phyloP scores from a whole-genome alignment of 2,113 vertebrate species.

The Stictonetta naevosa region DNA sequence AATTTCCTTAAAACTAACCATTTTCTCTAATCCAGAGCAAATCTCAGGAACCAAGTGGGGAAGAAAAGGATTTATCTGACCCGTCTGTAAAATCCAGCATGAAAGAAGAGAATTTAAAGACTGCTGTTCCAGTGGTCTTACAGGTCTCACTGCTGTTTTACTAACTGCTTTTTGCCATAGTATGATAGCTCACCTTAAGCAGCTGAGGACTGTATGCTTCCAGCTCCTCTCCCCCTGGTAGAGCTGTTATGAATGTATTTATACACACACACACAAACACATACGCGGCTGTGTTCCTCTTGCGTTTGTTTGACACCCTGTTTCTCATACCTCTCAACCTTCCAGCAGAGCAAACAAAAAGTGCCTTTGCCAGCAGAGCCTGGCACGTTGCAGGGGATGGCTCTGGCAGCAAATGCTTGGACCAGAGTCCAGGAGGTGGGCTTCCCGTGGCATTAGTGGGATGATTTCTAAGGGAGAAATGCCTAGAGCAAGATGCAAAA shows the following conservation, averaged over 20 bases:
- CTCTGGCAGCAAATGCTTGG: not conserved
- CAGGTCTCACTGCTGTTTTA: constrained; percentile 80
- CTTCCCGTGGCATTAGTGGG: not conserved
- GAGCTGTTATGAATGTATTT: constrained; percentile 24
- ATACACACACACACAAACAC: not conserved
- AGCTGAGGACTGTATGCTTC: constrained; percentile 55
- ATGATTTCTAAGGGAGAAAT: not conserved
- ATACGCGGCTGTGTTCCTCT: constrained; percentile 33
- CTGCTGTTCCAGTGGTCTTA: constrained; percentile 70
- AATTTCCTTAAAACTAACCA: constrained; percentile 74
- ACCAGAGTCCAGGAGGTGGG: not conserved
- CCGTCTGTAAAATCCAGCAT: constrained; percentile 68
- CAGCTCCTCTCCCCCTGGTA: constrained; percentile 43
- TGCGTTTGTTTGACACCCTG: constrained; percentile 52
- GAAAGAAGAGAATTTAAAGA: constrained; percentile 73
- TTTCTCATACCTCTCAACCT: constrained; percentile 78
- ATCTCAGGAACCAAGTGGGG: constrained; percentile 74
- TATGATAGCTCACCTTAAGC: constrained; percentile 13
- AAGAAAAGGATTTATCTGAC: constrained; percentile 75
- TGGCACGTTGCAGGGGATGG: not conserved
- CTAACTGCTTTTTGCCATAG: constrained; percentile 55
- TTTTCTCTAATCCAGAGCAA: constrained; percentile 85
- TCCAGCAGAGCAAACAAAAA: constrained; percentile 24
- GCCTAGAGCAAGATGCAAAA: not conserved
- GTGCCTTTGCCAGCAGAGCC: not conserved